These are phyloP conservation scores for Ailuropoda melanoleuca DNA, from an alignment of 2,113 vertebrate species.

Conservation along the genomic window DNA sequence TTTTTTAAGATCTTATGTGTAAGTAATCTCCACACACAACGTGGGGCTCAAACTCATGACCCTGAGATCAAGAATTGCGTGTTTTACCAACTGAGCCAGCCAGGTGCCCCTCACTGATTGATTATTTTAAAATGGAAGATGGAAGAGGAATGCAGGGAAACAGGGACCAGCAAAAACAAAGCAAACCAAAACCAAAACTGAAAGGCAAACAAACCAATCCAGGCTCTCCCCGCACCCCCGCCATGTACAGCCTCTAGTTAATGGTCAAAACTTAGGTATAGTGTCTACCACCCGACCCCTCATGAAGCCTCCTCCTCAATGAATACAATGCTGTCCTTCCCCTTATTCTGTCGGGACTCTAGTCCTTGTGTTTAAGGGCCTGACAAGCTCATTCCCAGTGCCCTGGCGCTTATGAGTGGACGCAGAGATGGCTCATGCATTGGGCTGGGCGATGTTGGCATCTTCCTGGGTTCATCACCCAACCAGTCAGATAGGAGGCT, in stretches of 20 bases:
- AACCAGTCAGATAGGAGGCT: not conserved
- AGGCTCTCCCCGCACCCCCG: not conserved
- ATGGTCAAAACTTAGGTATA: not conserved
- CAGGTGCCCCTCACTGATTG: not conserved
- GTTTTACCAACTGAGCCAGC: not conserved
- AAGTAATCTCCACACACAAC: not conserved
- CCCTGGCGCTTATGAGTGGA: not conserved
- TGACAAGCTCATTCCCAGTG: not conserved
- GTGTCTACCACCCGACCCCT: not conserved
- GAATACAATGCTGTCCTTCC: not conserved
- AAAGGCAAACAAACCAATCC: not conserved
- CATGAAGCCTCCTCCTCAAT: not conserved
- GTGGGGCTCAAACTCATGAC: not conserved
- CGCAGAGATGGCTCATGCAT: accelerated
- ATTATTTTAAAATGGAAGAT: not conserved
- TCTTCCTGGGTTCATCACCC: not conserved
- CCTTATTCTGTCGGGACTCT: not conserved
- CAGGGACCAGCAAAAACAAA: not conserved
- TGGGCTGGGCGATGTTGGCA: not conserved
- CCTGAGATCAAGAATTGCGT: not conserved
- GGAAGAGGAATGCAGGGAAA: not conserved
- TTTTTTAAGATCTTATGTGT: not conserved
- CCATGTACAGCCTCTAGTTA: not conserved
- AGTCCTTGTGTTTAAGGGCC: not conserved
- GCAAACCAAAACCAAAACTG: not conserved